phyloP scores from a whole-genome alignment of 2,797 vertebrate species.

The Hafferia zeledoni region DNA sequence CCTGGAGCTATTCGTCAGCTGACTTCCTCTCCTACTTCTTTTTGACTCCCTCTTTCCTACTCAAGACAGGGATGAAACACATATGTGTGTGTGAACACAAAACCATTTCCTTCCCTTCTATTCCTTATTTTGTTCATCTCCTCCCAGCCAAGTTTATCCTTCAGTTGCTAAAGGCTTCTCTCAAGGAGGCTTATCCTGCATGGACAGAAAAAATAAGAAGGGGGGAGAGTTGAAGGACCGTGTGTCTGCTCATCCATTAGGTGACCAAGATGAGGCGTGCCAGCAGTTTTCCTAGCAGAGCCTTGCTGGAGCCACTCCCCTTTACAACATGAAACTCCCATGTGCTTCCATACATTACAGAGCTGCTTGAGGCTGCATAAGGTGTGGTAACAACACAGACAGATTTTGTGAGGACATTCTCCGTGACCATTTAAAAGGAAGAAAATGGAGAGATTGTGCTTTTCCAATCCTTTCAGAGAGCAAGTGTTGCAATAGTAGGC shows the following conservation, averaged over 20 bases:
- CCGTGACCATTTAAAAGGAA: not conserved
- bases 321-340: not conserved
- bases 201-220: not conserved
- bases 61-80: not conserved
- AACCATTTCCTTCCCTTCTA: not conserved
- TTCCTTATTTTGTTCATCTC: not conserved
- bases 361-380: not conserved
- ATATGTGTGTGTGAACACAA: rapidly evolving
- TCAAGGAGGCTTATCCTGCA: not conserved
- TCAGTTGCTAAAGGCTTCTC: not conserved
- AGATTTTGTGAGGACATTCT: not conserved
- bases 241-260: not conserved
- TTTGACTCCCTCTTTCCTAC: not conserved
- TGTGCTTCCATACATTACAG: not conserved
- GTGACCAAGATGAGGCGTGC: rapidly evolving
- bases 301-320: not conserved
- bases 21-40: not conserved
- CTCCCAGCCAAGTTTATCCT: not conserved
- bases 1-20: not conserved
- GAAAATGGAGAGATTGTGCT: not conserved
- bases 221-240: not conserved
- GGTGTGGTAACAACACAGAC: not conserved
- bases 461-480: not conserved
- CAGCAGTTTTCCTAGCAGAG: not conserved
- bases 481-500: not conserved